These are phyloP conservation scores for Drosophila pandora DNA, from an alignment of 1,140 invertebrate species.

Conservation along the genomic window DNA sequence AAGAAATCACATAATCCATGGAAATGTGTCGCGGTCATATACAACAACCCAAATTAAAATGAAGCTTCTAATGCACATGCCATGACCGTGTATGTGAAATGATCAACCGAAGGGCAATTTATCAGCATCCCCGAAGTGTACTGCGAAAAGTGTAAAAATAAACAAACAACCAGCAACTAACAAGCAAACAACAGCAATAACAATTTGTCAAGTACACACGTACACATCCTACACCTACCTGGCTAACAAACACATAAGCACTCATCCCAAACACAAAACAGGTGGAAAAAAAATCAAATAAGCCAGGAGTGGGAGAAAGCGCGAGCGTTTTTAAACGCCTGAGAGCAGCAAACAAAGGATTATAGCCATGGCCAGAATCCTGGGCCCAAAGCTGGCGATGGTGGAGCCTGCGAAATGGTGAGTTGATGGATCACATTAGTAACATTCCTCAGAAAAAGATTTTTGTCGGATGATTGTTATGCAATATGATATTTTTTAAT, in stretches of 20 bases:
- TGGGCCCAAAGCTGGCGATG: constrained; percentile 25
- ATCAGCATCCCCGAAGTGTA: constrained; percentile 77
- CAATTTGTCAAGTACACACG: constrained; percentile 60
- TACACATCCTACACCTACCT: constrained; percentile 17
- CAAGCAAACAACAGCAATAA: constrained; percentile 48
- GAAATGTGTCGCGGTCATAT: constrained; percentile 44
- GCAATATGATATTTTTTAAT: not conserved
- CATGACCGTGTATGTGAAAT: constrained; percentile 44
- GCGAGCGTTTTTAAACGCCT: constrained; percentile 36
- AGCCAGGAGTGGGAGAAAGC: constrained; percentile 11
- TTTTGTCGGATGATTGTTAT: not conserved
- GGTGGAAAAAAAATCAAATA: constrained; percentile 14
- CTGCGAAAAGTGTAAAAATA: constrained; percentile 59
- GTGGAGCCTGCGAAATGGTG: constrained; percentile 66
- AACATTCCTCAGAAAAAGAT: constrained; percentile 20
- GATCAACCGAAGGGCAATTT: constrained; percentile 74
- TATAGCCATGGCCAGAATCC: constrained; percentile 47
- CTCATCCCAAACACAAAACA: constrained; percentile 11
- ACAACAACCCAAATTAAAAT: constrained; percentile 10
- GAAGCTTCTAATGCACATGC: constrained; percentile 34
- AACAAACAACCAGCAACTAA: constrained; percentile 30
- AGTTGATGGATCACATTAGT: constrained; percentile 40
- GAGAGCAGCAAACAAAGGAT: constrained; percentile 53
- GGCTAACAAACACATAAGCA: constrained; percentile 4
- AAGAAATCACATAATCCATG: constrained; percentile 68